These are phyloP conservation scores for Neomorphus geoffroyi DNA, from an alignment of 2,797 vertebrate genomes.

Conservation along the genomic window DNA sequence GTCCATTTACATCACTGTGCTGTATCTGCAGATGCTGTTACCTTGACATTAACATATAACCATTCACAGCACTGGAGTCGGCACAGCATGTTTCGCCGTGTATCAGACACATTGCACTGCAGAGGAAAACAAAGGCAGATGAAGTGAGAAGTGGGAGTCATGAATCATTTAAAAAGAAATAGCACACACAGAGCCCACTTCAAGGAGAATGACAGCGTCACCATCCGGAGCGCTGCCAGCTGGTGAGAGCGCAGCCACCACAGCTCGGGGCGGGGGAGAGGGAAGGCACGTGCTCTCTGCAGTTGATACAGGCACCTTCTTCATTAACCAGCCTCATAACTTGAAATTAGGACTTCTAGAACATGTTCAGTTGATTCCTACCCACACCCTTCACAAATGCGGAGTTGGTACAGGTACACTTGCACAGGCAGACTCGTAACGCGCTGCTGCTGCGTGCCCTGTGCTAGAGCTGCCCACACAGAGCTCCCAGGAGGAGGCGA, in stretches of 20 bases:
- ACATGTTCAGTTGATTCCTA: accelerated
- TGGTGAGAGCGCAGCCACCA: not conserved
- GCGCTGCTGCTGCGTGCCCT: not conserved
- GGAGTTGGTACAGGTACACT: not conserved
- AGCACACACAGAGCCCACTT: constrained; percentile 47
- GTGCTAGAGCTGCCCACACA: not conserved
- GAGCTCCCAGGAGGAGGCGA: not conserved
- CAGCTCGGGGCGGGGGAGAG: not conserved
- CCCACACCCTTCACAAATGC: not conserved
- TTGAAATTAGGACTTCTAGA: not conserved
- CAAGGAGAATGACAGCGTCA: not conserved
- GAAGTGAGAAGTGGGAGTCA: constrained; percentile 71
- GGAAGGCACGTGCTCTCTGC: not conserved
- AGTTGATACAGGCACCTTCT: not conserved
- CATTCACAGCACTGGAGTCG: constrained; percentile 33
- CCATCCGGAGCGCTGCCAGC: not conserved
- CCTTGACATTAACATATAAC: constrained; percentile 54
- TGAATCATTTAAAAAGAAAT: constrained; percentile 66
- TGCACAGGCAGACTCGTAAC: accelerated
- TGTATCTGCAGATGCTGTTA: constrained; percentile 29
- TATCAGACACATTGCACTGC: constrained; percentile 69
- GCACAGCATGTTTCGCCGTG: constrained; percentile 60
- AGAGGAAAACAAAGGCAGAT: constrained; percentile 73
- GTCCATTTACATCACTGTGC: not conserved
- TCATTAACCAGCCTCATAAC: not conserved